Conservation (phyloP, 2,797 vertebrate genomes). For the Chromis chromis region DNA sequence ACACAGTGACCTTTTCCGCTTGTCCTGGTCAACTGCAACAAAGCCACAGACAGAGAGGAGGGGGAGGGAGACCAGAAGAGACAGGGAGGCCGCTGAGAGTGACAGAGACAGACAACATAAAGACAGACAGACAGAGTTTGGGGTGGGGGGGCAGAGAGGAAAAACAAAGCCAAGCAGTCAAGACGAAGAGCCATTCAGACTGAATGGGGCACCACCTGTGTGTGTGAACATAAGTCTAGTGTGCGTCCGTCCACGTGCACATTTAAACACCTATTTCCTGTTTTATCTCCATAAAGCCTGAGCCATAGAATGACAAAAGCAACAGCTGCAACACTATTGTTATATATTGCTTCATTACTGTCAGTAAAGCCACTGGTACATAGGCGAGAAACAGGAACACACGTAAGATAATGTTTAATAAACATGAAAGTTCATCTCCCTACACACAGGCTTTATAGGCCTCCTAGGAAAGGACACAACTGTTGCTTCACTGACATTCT, state of each 20-base stretch:
- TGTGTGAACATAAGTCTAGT: background rate
- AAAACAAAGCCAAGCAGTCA: conserved; percentile 9
- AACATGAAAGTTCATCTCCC: background rate
- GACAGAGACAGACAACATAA: conserved; percentile 14
- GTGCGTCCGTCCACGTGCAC: background rate
- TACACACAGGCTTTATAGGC: too few relatives aligned
- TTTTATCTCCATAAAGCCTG: too few relatives aligned
- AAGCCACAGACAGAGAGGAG: conserved; percentile 2
- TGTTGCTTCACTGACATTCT: background rate
- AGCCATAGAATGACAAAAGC: background rate
- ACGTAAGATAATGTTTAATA: background rate
- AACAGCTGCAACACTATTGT: too few relatives aligned
- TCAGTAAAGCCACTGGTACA: background rate
- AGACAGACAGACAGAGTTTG: conserved; percentile 13
- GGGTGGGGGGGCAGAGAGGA: background rate
- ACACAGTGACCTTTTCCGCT: conserved; percentile 69
- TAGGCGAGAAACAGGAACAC: background rate
- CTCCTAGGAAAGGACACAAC: background rate
- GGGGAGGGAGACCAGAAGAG: conserved; percentile 5
- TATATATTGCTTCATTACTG: too few relatives aligned
- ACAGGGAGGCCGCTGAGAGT: background rate
- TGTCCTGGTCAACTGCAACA: conserved; percentile 41
- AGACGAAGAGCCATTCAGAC: conserved; percentile 4
- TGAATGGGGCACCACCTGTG: background rate
- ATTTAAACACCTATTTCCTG: background rate